Evolutionary conservation across 2,113 vertebrate species (phyloP), one percentile per base, ranked within the genome.

Genomic region (Sapajus apella): DNA sequence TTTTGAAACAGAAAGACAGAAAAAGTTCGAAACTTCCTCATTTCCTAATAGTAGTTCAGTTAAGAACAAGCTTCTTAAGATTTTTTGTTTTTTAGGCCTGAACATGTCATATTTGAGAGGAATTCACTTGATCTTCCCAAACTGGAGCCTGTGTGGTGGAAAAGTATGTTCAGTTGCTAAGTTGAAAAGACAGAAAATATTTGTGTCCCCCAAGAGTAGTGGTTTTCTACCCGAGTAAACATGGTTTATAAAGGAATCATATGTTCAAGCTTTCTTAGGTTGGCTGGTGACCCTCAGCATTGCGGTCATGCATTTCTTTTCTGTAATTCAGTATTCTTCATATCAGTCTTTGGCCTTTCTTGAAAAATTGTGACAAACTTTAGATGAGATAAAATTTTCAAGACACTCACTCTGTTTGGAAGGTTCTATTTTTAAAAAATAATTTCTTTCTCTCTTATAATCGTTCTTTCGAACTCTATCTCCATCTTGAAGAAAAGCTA

Each of bases 101-200:
- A 90, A 6, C 45, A 35, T 50, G 50, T 94, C 40, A 1, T 47
- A 30, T 92, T 94, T 80, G 89, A 47, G 70, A 90, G 35, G 86
- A 50, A 72, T 90, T 77, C 6, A 64, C 58, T 88, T 80, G 27
- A 10, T 50, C 73, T 94, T 76, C 83, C 68, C 25, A 55, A 64
- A 50, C 61, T 66, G 20, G 81, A 64, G 32, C 55, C 43, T 50
- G 0, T 55, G 37, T 58, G 88, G 23, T 85, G 12, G 43, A 83
- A 81, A 86, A 92, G 64, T 64, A n/a, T 79, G 55, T 66, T 79
- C 92, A 50, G 30, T 55, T 73, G 82, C 50, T 75, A 68, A 87
- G 58, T 35, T 61, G n/a, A 91, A 91, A 95, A 94, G 92, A 61
- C 32, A 64, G 70, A 88, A 80, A 84, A 80, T 91, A 72, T 55